Conservation (phyloP, 2,113 vertebrate species). For the Vimba vimba region DNA sequence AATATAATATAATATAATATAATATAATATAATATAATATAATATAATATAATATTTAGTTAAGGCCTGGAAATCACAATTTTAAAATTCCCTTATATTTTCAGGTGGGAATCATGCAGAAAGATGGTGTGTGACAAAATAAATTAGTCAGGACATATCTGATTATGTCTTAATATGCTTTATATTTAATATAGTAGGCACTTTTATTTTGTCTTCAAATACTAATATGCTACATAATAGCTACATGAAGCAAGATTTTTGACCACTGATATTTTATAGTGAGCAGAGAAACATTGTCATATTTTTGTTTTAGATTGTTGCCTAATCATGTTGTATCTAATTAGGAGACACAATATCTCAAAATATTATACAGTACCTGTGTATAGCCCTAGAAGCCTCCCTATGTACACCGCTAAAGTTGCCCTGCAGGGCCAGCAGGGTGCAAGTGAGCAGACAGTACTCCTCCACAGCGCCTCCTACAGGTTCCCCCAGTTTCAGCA, state of each 20-base stretch:
- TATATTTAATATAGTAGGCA: not conserved
- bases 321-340: not conserved
- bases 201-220: not conserved
- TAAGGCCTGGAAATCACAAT: not conserved
- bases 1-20: not conserved
- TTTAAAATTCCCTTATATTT: not conserved
- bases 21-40: not conserved
- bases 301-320: not conserved
- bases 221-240: not conserved
- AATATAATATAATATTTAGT: not conserved
- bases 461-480: conserved; percentile 72
- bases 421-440: conserved; percentile 85
- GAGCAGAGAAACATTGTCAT: not conserved
- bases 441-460: conserved; percentile 84
- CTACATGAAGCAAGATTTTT: not conserved
- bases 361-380: conserved; percentile 77
- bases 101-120: not conserved
- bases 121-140: not conserved
- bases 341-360: not conserved
- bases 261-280: not conserved
- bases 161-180: not conserved
- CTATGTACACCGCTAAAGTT: conserved; percentile 80
- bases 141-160: not conserved
- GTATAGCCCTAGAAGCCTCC: conserved; percentile 86
- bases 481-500: conserved; percentile 80